Evolutionary conservation across 1,140 invertebrate species (phyloP), one percentile per base, ranked within the genome.

Genomic region (Spodoptera frugiperda): DNA sequence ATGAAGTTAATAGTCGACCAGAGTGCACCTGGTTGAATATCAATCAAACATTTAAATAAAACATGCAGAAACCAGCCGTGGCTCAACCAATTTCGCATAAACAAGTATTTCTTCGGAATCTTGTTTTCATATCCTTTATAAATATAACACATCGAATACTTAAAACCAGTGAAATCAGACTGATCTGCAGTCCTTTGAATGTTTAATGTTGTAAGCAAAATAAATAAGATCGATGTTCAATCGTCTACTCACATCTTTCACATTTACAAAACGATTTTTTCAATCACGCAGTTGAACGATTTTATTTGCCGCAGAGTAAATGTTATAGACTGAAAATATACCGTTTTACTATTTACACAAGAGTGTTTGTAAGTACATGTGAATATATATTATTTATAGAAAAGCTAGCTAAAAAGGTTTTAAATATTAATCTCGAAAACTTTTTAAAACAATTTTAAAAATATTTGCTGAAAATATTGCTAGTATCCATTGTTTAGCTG

Each of bases 221-320:
- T 63, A 44, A 63, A 63, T 63, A 63, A 10, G 59, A 63, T 63
- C 33, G 33, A 63, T 63, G 59, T 44, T 63, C 59, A 63, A 44
- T 63, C 59, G 59, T 63, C 59, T 63, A 15, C 15, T 44, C n/a
- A 44, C 17, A 44, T 33, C 59, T 63, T 15, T 63, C 44, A 63
- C 33, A 17, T 63, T 63, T 63, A 30, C 30, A n/a, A 63, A 63
- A 44, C 59, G n/a, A 63, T 44, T 46, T 63, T 63, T 44, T 61
- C 33, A 30, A 30, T 57, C 21, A 57, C 54, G 54, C 54, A 30
- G 21, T 44, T 61, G 57, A 61, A 44, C 17, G 15, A 44, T 39
- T 44, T 44, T 61, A 61, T 61, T 61, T 15, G 15, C 57, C 30
- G 33, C 57, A 61, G 17, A 61, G 57, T 44, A 61, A 61, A 61